Evolutionary conservation across 2,113 vertebrate genomes (phyloP).

Genomic region (Phainopepla nitens): DNA sequence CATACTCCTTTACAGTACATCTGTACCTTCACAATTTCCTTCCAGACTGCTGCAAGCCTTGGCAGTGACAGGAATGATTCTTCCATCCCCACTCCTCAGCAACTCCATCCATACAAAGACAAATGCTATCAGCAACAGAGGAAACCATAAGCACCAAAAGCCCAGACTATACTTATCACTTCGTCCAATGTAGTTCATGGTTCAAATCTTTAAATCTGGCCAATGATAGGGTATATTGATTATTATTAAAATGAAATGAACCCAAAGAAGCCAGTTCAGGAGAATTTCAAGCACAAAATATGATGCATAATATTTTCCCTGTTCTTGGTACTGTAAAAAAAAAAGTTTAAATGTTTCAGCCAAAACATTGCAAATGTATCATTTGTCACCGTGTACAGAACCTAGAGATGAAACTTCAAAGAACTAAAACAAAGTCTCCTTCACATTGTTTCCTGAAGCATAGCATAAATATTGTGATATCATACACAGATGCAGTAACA

Average conservation of each 20-base stretch:
- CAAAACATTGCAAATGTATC: background rate
- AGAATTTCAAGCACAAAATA: background rate
- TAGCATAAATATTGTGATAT: background rate
- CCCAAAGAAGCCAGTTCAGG: background rate
- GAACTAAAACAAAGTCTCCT: background rate
- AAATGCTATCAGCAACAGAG: background rate
- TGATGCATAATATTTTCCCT: background rate
- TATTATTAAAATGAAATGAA: background rate
- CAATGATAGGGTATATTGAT: background rate
- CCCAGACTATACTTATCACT: background rate
- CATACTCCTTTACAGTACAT: background rate
- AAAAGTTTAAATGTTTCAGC: background rate
- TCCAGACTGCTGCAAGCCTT: background rate
- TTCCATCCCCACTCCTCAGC: background rate
- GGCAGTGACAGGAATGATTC: background rate
- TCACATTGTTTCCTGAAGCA: background rate
- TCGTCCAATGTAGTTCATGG: accelerated
- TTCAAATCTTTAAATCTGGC: background rate
- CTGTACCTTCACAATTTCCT: background rate
- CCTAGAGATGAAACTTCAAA: background rate
- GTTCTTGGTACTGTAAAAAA: background rate
- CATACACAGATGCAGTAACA: background rate
- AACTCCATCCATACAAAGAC: background rate
- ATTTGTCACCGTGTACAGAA: background rate
- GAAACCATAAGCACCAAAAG: background rate